Evolutionary conservation across 2,888 invertebrate species (phyloP), one percentile per base, ranked within the genome.

Genomic region (Dromius quadrimaculatus): DNA sequence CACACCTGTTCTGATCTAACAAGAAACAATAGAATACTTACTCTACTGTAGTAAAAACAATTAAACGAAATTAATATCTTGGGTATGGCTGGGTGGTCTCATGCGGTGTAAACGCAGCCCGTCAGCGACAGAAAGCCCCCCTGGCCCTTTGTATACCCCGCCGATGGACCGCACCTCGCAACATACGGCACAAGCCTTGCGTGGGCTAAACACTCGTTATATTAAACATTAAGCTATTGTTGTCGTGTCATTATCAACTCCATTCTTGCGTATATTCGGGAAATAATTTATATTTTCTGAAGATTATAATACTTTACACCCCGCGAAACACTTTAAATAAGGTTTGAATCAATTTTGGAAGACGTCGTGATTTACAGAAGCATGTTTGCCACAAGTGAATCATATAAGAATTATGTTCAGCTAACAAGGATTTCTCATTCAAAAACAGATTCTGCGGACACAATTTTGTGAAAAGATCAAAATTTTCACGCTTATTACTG

Each of bases 211-310:
- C 72, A 71, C 62, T 19, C 61, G 54, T 59, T 70, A 66, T 72
- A 70, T 74, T 71, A 72, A 72, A 70, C 73, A 74, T 74, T 74
- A 41, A 72, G 36, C 65, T 50, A 65, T 65, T 65, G 65, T 65
- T 75, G 75, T 73, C 64, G 71, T 72, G 72, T 75, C 74, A 75
- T 75, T 75, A 75, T 75, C 74, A 74, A 72, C 68, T 73, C 70
- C 71, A 74, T 75, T 72, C 72, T 9, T 11, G 17, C 5, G 8
- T 8, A 22, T 17, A 22, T 47, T 47, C 47, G 47, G 47, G 34
- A 71, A 72, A 75, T 75, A 73, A 76, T 76, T 76, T 75, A 75
- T 75, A 74, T 73, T 74, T 75, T 74, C 73, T 71, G 71, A 74
- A 73, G 41, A n/a, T n/a, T n/a, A n/a, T n/a, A n/a, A n/a, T n/a